phyloP scores from a whole-genome alignment of 2,888 invertebrate genomes.

The Coremacera marginata region DNA sequence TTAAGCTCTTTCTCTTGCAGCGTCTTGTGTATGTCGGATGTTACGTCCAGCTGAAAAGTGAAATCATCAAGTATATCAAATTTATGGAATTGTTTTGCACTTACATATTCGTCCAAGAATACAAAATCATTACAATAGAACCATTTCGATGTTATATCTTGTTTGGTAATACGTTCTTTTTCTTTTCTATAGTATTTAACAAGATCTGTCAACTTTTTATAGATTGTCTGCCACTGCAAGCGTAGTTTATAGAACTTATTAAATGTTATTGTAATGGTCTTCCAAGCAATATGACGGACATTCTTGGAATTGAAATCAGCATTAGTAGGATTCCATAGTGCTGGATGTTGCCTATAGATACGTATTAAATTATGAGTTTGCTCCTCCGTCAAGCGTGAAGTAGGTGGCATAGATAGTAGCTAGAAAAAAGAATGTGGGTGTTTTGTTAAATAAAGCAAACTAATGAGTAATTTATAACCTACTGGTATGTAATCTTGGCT shows the following conservation, averaged over 20 bases:
- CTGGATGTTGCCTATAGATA: slow-evolving; percentile 52
- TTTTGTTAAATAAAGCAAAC: not conserved
- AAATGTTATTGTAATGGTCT: slow-evolving; percentile 50
- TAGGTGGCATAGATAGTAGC: not conserved
- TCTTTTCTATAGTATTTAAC: slow-evolving; percentile 58
- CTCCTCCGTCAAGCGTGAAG: slow-evolving; percentile 48
- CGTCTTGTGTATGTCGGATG: slow-evolving; percentile 44
- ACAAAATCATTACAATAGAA: slow-evolving; percentile 56
- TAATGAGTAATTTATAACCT: not conserved
- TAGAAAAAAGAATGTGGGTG: not conserved
- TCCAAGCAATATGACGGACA: slow-evolving; percentile 58
- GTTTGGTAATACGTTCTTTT: slow-evolving; percentile 40
- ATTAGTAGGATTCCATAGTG: slow-evolving; percentile 62
- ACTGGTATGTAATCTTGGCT: slow-evolving; percentile 2
- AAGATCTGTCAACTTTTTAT: slow-evolving; percentile 60
- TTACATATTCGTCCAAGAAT: slow-evolving; percentile 58
- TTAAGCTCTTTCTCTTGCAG: slow-evolving; percentile 53
- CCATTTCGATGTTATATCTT: slow-evolving; percentile 50
- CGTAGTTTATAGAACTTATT: slow-evolving; percentile 44
- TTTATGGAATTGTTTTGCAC: not conserved
- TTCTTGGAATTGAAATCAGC: slow-evolving; percentile 54
- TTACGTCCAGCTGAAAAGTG: slow-evolving; percentile 18
- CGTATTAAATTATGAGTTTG: slow-evolving; percentile 55
- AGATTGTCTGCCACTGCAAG: slow-evolving; percentile 56
- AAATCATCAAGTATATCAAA: too few species aligned